These are phyloP conservation scores for Elephantulus edwardii DNA, from an alignment of 2,113 vertebrate species.

Conservation along the genomic window DNA sequence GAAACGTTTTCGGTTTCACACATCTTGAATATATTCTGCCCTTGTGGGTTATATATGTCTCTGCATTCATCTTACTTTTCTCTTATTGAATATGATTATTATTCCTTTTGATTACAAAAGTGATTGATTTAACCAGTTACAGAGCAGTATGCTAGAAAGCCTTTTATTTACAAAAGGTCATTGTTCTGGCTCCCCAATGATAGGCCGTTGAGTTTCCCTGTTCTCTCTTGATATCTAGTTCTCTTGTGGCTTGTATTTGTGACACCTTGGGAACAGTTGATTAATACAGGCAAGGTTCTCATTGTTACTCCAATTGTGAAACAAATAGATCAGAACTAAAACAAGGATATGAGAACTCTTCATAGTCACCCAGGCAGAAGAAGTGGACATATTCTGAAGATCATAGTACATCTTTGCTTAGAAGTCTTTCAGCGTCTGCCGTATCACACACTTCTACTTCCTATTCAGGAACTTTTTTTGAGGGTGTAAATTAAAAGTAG, in stretches of 20 bases:
- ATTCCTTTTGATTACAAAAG: constrained; percentile 30
- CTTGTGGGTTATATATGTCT: constrained; percentile 10
- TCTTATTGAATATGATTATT: constrained; percentile 28
- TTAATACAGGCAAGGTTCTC: constrained; percentile 29
- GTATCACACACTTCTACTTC: neutral
- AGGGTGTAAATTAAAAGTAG: constrained; percentile 16
- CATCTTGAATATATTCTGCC: constrained; percentile 39
- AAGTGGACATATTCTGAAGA: neutral
- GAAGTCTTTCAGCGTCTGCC: neutral
- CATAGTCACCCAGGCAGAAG: neutral
- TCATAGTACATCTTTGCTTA: neutral
- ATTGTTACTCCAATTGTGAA: constrained; percentile 38
- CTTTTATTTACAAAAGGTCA: constrained; percentile 50
- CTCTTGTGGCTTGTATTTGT: constrained; percentile 35
- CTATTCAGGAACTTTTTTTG: neutral
- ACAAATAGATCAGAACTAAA: constrained; percentile 40
- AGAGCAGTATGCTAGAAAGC: neutral
- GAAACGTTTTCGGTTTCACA: constrained; percentile 25
- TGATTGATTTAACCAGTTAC: constrained; percentile 55
- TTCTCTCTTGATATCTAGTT: constrained; percentile 40
- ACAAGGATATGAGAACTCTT: neutral
- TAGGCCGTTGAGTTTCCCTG: constrained; percentile 35
- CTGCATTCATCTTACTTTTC: constrained; percentile 34
- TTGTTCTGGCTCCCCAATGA: constrained; percentile 5
- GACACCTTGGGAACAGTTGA: constrained; percentile 10